Evolutionary conservation across 2,888 invertebrate species (phyloP).

Genomic region (Opisthograptis luteolata): DNA sequence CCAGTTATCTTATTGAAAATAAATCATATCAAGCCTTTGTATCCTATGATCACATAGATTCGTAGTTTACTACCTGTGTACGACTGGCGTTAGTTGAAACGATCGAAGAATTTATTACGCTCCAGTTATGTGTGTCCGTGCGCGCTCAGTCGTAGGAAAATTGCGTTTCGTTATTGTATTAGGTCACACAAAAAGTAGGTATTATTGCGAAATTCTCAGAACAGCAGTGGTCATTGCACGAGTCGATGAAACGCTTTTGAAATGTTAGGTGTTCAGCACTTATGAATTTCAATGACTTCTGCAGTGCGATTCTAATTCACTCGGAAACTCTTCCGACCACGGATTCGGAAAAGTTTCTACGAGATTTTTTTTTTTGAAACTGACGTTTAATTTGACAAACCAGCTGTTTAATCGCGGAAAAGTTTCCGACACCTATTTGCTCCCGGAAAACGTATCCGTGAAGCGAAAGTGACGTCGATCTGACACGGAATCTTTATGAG

Average conservation of each 20-base stretch:
- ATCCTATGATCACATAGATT: too few relatives aligned
- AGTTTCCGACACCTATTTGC: too few relatives aligned
- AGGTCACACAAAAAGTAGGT: conserved; percentile 43
- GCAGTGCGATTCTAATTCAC: background rate
- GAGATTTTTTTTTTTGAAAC: too few relatives aligned
- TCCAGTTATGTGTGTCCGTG: conserved; percentile 62
- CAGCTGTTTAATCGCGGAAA: too few relatives aligned
- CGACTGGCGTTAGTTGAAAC: conserved; percentile 48
- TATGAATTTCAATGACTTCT: background rate
- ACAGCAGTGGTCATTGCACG: conserved; percentile 8
- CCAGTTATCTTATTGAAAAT: too few relatives aligned
- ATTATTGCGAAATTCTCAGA: conserved; percentile 36
- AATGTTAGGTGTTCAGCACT: background rate
- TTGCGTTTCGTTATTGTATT: conserved; percentile 51
- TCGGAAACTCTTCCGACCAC: too few relatives aligned
- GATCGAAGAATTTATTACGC: conserved; percentile 64
- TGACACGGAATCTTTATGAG: too few relatives aligned
- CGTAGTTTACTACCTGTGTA: conserved; percentile 44
- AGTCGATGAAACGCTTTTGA: conserved; percentile 5
- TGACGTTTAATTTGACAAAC: too few relatives aligned
- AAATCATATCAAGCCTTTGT: too few relatives aligned
- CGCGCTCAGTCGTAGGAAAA: conserved; percentile 60
- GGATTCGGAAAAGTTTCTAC: too few relatives aligned
- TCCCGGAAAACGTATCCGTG: too few relatives aligned
- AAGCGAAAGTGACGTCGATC: too few relatives aligned